These are phyloP conservation scores for Habropoda laboriosa DNA, from an alignment of 1,140 invertebrate genomes.

Conservation along the genomic window DNA sequence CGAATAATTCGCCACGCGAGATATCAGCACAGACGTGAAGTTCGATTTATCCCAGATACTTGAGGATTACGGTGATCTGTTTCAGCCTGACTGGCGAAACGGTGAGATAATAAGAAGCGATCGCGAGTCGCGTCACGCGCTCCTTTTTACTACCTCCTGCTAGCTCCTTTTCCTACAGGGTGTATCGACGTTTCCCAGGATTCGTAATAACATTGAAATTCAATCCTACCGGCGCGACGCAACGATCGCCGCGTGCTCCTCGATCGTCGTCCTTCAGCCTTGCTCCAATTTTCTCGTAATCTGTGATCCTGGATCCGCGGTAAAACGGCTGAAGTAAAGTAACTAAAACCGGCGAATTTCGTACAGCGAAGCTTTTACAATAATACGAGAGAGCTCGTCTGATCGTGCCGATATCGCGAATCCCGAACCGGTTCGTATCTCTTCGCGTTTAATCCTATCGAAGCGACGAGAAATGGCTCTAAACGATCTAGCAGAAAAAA, in stretches of 20 bases:
- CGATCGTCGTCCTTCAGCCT: conserved; percentile 53
- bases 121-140: conserved; percentile 49
- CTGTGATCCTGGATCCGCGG: conserved; percentile 39
- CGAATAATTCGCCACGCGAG: no score
- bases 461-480: background rate
- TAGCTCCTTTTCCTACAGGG: background rate
- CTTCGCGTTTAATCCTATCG: background rate
- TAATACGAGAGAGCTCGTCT: background rate
- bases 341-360: conserved; percentile 18
- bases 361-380: conserved; percentile 22
- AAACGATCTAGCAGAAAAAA: no score
- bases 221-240: no score
- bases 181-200: conserved; percentile 8
- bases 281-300: conserved; percentile 62
- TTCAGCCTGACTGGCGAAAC: background rate
- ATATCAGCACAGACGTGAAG: no score
- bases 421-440: conserved; percentile 1
- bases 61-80: no score
- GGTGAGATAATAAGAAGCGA: conserved; percentile 10
- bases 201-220: conserved; percentile 65
- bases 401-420: conserved; percentile 22
- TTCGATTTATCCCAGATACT: no score
- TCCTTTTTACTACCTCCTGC: no score
- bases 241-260: conserved; percentile 28
- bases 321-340: conserved; percentile 3